Base-by-base conservation (phyloP, 2,888 invertebrate genomes). In the Ormia ochracea region DNA sequence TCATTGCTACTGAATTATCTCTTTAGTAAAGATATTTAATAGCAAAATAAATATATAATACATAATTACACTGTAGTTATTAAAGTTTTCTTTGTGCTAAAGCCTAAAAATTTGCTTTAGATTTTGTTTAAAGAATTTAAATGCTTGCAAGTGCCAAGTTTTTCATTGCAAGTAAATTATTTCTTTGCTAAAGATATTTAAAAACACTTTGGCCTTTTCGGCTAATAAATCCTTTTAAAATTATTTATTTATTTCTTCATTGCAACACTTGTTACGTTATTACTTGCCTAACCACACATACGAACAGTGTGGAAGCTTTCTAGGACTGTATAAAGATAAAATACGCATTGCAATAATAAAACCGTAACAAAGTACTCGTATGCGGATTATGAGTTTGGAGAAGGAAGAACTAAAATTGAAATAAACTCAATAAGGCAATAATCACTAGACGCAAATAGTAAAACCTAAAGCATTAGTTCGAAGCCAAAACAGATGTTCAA, bases 391-490 rank as follows among this genome's bases (percentile, higher is more conserved):
- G 5, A 28, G 41, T 10, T 6, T 23, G 26, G 6, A 43, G 19
- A 36, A 28, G 19, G 9, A 41, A 50, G 31, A 41, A 38, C n/a
- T n/a, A 73, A 74, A 43, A 14, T 12, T 2, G 2, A 52, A 21
- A 14, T 19, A 12, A 56, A 68, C 58, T 63, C 43, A 74, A 75
- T 75, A 68, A 68, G 45, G 68, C 68, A 54, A 68, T 75, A 75
- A 66, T 45, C 68, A 54, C 66, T 61, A 52, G 6, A 45, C 2
- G 17, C 9, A n/a, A 41, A 19, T n/a, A 56, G n/a, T 19, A 43
- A 45, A 56, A 73, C 33, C 54, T 54, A 36, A 63, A 54, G 10
- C 63, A 73, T 21, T 63, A 33, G 52, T 36, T 21, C 14, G 38
- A 17, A 14, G 9, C 41, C 28, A 31, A 23, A 38, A 14, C 12